Conservation (phyloP, 2,888 invertebrate species). For the Lithophane ornitopus region DNA sequence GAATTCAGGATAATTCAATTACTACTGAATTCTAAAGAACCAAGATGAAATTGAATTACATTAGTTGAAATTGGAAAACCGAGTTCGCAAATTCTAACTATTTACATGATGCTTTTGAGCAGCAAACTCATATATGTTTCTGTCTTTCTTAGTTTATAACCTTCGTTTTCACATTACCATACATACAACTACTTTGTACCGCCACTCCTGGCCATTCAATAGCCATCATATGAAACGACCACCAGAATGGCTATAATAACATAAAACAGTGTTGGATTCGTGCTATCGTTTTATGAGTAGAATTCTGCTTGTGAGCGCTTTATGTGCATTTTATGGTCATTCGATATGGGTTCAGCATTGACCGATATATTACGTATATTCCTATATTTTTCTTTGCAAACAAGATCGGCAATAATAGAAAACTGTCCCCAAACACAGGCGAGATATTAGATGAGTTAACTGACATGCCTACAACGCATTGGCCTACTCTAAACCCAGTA, state of each 20-base stretch:
- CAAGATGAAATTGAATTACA: not conserved
- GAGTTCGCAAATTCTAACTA: too few relatives aligned
- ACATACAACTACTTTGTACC: conserved; percentile 1
- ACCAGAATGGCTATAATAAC: conserved; percentile 28
- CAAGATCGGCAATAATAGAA: not conserved
- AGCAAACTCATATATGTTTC: not conserved
- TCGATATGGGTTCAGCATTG: conserved; percentile 28
- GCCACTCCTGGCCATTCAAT: conserved; percentile 30
- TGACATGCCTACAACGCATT: not conserved
- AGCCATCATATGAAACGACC: conserved; percentile 31
- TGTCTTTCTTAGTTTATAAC: not conserved
- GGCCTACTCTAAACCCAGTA: not conserved
- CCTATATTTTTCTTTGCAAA: not conserved
- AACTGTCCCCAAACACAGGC: not conserved
- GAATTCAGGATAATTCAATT: not conserved
- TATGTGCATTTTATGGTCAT: conserved; percentile 32
- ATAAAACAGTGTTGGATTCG: conserved; percentile 31
- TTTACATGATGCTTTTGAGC: not conserved
- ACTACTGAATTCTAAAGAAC: not conserved
- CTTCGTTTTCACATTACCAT: conserved; percentile 5
- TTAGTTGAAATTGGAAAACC: not conserved
- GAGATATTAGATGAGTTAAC: not conserved
- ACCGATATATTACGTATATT: conserved; percentile 4
- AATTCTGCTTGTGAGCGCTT: conserved; percentile 23
- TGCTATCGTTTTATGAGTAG: conserved; percentile 36